A percentile compares a stretch with the other conserved stretches of the same genome.
These are phyloP conservation scores for Aphis craccivora DNA, from an alignment of 1,140 invertebrate species.

Conservation along the genomic window DNA sequence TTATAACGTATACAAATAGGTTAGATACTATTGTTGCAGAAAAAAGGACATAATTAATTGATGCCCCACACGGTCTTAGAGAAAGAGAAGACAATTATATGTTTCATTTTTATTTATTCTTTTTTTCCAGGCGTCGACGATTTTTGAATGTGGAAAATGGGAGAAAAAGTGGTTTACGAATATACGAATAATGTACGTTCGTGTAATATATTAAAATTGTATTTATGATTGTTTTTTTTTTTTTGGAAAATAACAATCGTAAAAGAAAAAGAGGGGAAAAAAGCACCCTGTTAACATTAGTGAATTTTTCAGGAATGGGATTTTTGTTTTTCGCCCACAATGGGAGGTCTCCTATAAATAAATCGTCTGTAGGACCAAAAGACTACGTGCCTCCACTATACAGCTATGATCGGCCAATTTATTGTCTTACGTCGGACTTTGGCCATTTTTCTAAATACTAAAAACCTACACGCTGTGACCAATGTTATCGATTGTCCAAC, in stretches of 20 bases:
- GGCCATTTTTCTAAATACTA: background rate
- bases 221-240: background rate
- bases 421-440: background rate
- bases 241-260: background rate
- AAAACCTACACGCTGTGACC: background rate
- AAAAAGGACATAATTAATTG: background rate
- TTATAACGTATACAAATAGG: background rate
- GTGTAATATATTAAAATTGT: slow-evolving; percentile 11
- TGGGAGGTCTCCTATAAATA: slow-evolving; percentile 20
- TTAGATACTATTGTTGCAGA: background rate
- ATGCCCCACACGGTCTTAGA: background rate
- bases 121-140: background rate
- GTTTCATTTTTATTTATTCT: background rate
- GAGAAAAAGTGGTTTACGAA: background rate
- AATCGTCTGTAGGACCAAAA: slow-evolving; percentile 32
- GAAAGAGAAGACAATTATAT: background rate
- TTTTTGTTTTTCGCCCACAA: slow-evolving; percentile 52
- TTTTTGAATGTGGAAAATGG: background rate
- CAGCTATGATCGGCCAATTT: background rate
- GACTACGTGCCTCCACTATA: background rate
- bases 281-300: slow-evolving; percentile 3
- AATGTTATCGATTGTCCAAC: background rate
- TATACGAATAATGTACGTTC: background rate
- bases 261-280: background rate
- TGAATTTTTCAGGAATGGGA: slow-evolving; percentile 30